Percentiles rank a stretch among this genome's conserved stretches.
phyloP scores from a whole-genome alignment of 2,797 vertebrate species.

The Gambusia yucatana region DNA sequence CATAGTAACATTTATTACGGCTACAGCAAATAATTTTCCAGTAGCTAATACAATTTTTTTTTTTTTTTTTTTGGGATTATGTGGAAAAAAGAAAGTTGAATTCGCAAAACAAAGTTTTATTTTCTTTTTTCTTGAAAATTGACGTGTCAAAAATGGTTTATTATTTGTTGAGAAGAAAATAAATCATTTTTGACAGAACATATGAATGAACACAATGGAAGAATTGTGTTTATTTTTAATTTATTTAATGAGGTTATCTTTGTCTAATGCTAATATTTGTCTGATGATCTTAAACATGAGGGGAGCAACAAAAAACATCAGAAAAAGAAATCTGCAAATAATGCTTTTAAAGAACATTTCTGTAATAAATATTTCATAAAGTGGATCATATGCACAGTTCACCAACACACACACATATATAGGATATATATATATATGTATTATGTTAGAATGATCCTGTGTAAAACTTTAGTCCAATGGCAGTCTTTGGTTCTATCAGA shows the following conservation, averaged over 20 bases:
- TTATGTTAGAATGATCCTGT: constrained; percentile 26
- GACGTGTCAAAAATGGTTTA: too few relatives aligned
- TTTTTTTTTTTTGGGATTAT: too few relatives aligned
- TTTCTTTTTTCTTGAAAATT: too few relatives aligned
- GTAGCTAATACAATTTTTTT: too few relatives aligned
- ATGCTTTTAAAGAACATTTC: neutral
- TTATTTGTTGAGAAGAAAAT: too few relatives aligned
- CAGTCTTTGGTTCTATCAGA: neutral
- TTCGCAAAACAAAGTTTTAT: too few relatives aligned
- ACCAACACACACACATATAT: neutral
- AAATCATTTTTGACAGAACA: too few relatives aligned
- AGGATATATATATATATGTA: too few relatives aligned
- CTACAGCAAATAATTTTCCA: neutral
- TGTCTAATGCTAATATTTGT: neutral
- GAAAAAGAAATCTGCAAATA: neutral
- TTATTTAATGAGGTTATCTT: neutral
- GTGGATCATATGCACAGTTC: neutral
- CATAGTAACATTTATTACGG: neutral
- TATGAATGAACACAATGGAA: neutral
- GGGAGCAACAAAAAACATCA: neutral
- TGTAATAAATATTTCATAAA: neutral
- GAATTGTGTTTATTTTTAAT: neutral
- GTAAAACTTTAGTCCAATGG: constrained; percentile 21
- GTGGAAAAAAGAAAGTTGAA: too few relatives aligned
- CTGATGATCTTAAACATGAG: neutral